Evolutionary conservation across 2,888 invertebrate genomes (phyloP), one percentile per base, ranked within the genome.

Genomic region (Brenthis hecate): DNA sequence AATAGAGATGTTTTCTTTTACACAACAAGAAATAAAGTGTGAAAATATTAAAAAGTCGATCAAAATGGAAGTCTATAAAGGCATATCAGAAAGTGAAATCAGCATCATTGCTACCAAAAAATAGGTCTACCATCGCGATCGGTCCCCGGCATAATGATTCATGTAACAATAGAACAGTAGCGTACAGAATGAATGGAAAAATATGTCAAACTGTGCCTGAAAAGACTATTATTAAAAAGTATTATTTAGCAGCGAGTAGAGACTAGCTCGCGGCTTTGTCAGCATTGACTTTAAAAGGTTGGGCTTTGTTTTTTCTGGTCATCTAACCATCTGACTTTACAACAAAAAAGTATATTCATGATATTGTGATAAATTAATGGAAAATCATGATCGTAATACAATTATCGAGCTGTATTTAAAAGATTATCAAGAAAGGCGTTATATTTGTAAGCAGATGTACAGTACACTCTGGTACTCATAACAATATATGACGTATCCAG

Each of bases 161-260:
- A 60, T 67, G 66, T 72, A 74, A 74, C 74, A 74, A 74, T 73
- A 66, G 74, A 69, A 74, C 70, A 70, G 66, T 73, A 71, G 67
- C 58, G 68, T 70, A 68, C 65, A 48, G 72, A 71, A 72, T 72
- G 73, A 74, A 74, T 74, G 73, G 71, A 73, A 73, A 74, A 74
- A 74, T 72, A 74, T 74, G 74, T 74, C 74, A 74, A 74, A 74
- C 70, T 71, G 74, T 72, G 73, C 73, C 73, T 74, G 73, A 74
- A 74, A 74, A 73, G 74, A 69, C 65, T 72, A 73, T 74, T 74
- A 74, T 73, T 74, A 73, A 74, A 74, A 73, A 73, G 72, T 70
- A 72, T 73, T 74, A 73, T 72, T 74, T 73, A 73, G 73, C 69
- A 66, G 73, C 71, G 70, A 70, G 73, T 71, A 66, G 73, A 68